phyloP scores from a whole-genome alignment of 2,113 vertebrate genomes.

The Vanacampus margaritifer region DNA sequence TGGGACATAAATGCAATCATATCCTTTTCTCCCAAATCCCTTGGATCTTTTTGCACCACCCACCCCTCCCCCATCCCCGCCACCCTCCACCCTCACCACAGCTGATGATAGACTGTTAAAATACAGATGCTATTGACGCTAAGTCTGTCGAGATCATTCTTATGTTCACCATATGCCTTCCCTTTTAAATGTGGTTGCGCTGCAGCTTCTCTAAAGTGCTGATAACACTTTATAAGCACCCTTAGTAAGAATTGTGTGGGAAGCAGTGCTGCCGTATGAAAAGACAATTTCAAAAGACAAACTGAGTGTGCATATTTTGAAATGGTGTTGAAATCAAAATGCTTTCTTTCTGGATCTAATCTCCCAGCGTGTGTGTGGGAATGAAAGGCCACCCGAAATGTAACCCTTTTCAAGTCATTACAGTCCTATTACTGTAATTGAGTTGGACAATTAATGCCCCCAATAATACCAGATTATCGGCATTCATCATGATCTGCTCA shows the following conservation, averaged over 20 bases:
- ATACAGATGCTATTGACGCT: conserved; percentile 55
- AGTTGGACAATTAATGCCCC: conserved; percentile 62
- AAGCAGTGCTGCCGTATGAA: background rate
- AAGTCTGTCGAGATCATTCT: conserved; percentile 42
- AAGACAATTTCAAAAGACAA: conserved; percentile 14
- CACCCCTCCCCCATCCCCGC: background rate
- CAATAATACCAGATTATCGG: conserved; percentile 67
- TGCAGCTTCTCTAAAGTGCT: conserved; percentile 44
- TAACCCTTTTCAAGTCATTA: conserved; percentile 54
- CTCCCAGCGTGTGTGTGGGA: conserved; percentile 24
- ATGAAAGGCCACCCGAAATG: conserved; percentile 12
- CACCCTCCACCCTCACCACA: conserved; percentile 42
- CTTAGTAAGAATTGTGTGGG: conserved; percentile 35
- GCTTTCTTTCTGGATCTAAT: conserved; percentile 9
- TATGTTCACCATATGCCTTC: conserved; percentile 42
- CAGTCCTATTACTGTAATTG: conserved; percentile 68
- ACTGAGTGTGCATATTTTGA: conserved; percentile 30
- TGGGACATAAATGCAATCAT: conserved; percentile 69
- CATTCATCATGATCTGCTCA: conserved; percentile 65
- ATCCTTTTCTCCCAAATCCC: conserved; percentile 67
- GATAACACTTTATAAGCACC: conserved; percentile 49
- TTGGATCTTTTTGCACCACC: conserved; percentile 45
- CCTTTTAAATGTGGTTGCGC: conserved; percentile 30
- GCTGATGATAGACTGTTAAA: conserved; percentile 60
- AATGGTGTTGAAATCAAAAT: background rate